Evolutionary conservation across 2,113 vertebrate genomes (phyloP).

Genomic region (Lichenostomus cassidix): DNA sequence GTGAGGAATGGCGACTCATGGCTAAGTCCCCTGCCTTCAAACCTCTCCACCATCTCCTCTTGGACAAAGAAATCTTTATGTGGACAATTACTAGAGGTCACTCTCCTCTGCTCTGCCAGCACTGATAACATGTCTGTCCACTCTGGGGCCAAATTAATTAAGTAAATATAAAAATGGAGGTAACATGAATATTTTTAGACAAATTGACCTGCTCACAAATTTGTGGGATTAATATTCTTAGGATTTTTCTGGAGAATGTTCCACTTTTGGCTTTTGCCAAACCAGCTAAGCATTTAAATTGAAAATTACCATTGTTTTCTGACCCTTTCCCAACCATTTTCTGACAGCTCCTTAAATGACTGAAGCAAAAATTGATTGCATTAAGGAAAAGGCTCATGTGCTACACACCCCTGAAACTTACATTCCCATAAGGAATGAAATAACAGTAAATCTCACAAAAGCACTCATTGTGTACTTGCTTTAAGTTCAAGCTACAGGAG

Average conservation of each 20-base stretch:
- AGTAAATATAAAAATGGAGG: neutral
- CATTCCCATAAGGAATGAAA: conserved; percentile 21
- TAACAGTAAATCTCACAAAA: conserved; percentile 55
- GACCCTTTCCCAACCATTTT: conserved; percentile 14
- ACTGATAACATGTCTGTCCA: neutral
- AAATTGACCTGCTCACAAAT: neutral
- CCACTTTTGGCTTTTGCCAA: conserved; percentile 13
- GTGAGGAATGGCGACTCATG: neutral
- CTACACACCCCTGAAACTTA: neutral
- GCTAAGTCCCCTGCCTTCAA: neutral
- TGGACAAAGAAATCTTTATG: neutral
- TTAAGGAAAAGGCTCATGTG: conserved; percentile 18
- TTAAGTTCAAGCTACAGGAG: conserved; percentile 25
- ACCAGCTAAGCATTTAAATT: conserved; percentile 33
- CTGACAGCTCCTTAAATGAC: conserved; percentile 48
- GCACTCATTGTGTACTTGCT: conserved; percentile 35
- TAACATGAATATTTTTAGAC: neutral
- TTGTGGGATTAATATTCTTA: neutral
- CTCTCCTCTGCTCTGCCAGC: neutral
- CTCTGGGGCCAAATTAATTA: neutral
- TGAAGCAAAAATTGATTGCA: conserved; percentile 5
- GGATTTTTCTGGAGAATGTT: neutral
- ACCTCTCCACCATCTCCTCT: neutral
- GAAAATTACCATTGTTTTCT: conserved; percentile 53
- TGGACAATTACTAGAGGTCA: neutral